Conservation (phyloP, 1,140 invertebrate genomes). For the Atta cephalotes region DNA sequence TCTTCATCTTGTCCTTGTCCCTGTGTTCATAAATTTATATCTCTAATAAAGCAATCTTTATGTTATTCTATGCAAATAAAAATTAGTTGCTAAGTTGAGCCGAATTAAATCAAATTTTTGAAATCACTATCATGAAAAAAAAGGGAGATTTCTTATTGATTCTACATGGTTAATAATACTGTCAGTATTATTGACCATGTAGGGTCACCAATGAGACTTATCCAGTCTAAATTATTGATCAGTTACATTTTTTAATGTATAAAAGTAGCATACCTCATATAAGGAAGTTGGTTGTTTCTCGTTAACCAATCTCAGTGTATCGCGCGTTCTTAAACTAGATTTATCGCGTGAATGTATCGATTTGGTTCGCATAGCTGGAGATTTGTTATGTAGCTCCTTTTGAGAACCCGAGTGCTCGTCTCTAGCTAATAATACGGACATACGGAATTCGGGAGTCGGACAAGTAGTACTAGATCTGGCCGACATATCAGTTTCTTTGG, state of each 20-base stretch:
- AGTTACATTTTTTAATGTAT: neutral
- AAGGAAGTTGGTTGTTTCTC: slow-evolving; percentile 86
- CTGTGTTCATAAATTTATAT: slow-evolving; percentile 61
- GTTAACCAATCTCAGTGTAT: slow-evolving; percentile 87
- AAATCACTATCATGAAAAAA: neutral
- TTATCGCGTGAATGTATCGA: slow-evolving; percentile 84
- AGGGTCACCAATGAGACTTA: neutral
- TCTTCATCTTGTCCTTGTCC: slow-evolving; percentile 89
- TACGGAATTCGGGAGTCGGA: slow-evolving; percentile 88
- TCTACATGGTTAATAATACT: too few relatives aligned
- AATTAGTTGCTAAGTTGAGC: neutral
- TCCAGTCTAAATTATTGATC: neutral
- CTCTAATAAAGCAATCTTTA: neutral
- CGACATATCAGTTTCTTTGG: slow-evolving; percentile 81
- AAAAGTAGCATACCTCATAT: slow-evolving; percentile 84
- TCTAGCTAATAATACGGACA: slow-evolving; percentile 90
- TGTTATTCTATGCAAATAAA: neutral
- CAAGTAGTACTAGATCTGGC: slow-evolving; percentile 82
- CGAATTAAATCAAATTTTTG: neutral
- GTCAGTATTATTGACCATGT: too few relatives aligned
- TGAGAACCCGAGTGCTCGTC: slow-evolving; percentile 87
- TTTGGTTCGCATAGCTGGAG: slow-evolving; percentile 81
- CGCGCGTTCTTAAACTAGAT: slow-evolving; percentile 82
- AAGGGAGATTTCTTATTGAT: too few relatives aligned
- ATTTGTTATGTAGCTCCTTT: slow-evolving; percentile 83